phyloP scores from a whole-genome alignment of 64 coral and sea anemone species.

The Montipora efflorescens region DNA sequence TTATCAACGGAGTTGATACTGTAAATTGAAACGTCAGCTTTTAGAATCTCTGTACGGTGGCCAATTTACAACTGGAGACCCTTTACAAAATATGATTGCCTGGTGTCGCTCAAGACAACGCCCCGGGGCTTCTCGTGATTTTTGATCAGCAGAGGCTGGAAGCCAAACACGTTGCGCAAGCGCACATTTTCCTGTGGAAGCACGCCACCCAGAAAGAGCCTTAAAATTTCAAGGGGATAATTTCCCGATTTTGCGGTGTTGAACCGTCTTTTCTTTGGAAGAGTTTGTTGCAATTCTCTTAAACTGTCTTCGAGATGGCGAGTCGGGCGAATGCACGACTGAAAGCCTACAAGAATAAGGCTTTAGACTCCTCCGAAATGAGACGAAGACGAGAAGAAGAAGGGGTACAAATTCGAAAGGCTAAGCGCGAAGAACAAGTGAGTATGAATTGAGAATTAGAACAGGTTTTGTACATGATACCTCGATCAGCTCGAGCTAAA shows the following conservation, averaged over 20 bases:
- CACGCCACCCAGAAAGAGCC: slow-evolving; percentile 54
- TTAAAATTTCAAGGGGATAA: background rate
- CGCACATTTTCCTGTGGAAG: slow-evolving; percentile 52
- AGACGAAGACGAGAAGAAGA: slow-evolving; percentile 98
- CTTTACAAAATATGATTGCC: too few relatives aligned
- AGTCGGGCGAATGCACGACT: slow-evolving; percentile 82
- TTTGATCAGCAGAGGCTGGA: background rate
- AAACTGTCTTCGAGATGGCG: slow-evolving; percentile 76
- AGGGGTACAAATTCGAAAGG: slow-evolving; percentile 93
- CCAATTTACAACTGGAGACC: too few relatives aligned
- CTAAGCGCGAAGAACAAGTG: slow-evolving; percentile 99
- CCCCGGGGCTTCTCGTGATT: background rate
- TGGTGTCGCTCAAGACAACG: too few relatives aligned
- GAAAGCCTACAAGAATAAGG: slow-evolving; percentile 99
- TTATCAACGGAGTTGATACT: too few relatives aligned
- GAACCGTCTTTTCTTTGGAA: slow-evolving; percentile 11
- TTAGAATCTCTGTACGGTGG: too few relatives aligned
- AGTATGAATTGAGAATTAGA: background rate
- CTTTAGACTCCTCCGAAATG: slow-evolving; percentile 91
- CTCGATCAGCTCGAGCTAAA: background rate
- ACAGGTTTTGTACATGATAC: background rate
- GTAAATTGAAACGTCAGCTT: too few relatives aligned
- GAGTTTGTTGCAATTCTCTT: slow-evolving; percentile 38
- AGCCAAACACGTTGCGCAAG: background rate
- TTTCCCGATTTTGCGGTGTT: slow-evolving; percentile 23